Evolutionary conservation across 2,888 invertebrate genomes (phyloP), one percentile per base, ranked within the genome.

Genomic region (Dendrolimus pini): DNA sequence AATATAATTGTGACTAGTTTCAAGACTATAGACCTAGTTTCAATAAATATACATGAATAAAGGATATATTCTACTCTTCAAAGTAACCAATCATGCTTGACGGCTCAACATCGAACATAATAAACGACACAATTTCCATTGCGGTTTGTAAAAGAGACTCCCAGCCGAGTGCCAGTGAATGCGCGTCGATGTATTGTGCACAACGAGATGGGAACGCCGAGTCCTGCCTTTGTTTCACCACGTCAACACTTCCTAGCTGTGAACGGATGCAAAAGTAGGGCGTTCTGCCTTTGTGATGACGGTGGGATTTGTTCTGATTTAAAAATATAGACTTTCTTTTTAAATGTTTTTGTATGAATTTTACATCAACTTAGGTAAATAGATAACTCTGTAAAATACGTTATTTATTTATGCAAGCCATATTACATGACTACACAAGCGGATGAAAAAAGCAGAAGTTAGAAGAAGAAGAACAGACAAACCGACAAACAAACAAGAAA

Each of bases 201-300:
- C 47, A 13, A n/a, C 47, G n/a, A n/a, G 55, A 55, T 41, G 12
- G 41, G 55, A 69, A 72, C 69, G 68, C 61, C 60, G 62, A 74
- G 78, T 80, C 81, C 82, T 82, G 65, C 64, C 60, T 71, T 82
- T 83, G 82, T 82, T 72, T 73, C 63, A 59, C 64, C 66, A 71
- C 75, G 82, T 79, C 80, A 78, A 79, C 80, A 78, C 79, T 82
- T 80, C 72, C 71, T 74, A 69, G 68, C 63, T 71, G 75, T 74
- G 77, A 78, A 81, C 78, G 77, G 79, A 78, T 75, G 76, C 74
- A 70, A 69, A 77, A 80, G 55, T 57, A 53, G 57, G 56, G 55
- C 59, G 57, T 30, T 53, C 55, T 47, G 30, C 47, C 6, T 47
- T 47, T 10, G 9, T 47, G 9, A 47, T 47, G 47, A 47, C 12